Evolutionary conservation across 2,797 vertebrate species (phyloP).

Genomic region (Pantherophis vulpinus): DNA sequence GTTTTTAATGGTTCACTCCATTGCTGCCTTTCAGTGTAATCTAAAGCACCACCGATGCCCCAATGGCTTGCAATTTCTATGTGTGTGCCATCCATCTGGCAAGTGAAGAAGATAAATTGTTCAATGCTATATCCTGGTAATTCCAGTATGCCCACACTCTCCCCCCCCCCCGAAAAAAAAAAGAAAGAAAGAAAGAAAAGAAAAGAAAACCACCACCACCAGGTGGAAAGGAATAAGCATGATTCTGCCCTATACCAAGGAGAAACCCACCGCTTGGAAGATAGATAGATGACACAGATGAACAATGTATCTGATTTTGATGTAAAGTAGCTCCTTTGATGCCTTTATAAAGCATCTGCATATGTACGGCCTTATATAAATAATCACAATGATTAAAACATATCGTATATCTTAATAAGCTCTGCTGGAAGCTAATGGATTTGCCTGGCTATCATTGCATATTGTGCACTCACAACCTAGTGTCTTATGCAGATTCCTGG

Average conservation of each 20-base stretch:
- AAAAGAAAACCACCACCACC: too few species aligned
- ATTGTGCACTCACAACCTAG: background rate
- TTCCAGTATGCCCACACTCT: background rate
- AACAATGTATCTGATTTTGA: background rate
- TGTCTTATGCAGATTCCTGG: background rate
- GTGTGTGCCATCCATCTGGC: background rate
- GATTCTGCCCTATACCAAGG: background rate
- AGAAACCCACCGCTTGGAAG: background rate
- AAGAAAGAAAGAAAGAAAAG: too few species aligned
- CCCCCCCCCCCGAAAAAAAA: background rate
- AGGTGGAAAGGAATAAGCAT: background rate
- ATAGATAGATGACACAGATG: background rate
- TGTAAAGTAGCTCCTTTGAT: background rate
- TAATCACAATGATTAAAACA: background rate
- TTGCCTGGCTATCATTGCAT: background rate
- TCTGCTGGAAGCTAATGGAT: background rate
- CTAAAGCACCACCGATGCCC: background rate
- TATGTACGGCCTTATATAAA: background rate
- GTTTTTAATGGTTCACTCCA: conserved; percentile 7
- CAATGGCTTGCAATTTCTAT: background rate
- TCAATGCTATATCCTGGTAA: background rate
- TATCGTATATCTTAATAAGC: background rate
- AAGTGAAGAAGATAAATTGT: background rate
- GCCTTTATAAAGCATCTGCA: background rate
- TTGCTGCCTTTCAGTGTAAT: conserved; percentile 33